Evolutionary conservation across 2,113 vertebrate genomes (phyloP), one percentile per base, ranked within the genome.

Genomic region (Fukomys damarensis): DNA sequence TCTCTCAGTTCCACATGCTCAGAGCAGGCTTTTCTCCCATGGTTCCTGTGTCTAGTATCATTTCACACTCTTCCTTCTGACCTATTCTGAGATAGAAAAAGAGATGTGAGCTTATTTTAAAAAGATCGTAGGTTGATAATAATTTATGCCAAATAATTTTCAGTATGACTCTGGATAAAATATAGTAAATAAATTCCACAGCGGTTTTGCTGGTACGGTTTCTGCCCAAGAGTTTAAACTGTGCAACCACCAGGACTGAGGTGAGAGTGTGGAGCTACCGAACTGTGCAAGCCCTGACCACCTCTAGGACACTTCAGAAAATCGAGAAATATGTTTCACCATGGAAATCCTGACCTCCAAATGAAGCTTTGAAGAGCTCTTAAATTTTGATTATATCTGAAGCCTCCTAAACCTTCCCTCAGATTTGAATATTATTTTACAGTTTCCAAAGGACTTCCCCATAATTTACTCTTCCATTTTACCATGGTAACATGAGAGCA

Each of bases 51-150:
- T 93, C 95, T 89, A 84, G 32, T 30, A 91, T 38, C 35, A 91
- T 86, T 95, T 91, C 89, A 82, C 32, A 35, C 92, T 90, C 28
- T 91, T 56, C 52, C 46, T 77, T 90, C 46, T 49, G 91, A 35
- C 91, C 58, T 91, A 11, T 83, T 89, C 26, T 82, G 74, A 83
- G 26, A 89, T 19, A 80, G 77, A 86, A 96, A 89, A 96, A 92
- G 54, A 54, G 28, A 54, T 43, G 16, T 19, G 30, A 79, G 28
- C 49, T 35, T 22, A 3, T 52, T 79, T 1, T 7, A 96, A 95
- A 87, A 49, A 82, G 9, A 91, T 79, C 52, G 68, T 91, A 93
- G 59, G 63, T 70, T 95, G 65, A 30, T 76, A 84, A 86, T 11
- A 90, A 83, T 86, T 76, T 87, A 91, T 76, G 24, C 5, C 76